Percentiles rank a stretch among this genome's conserved stretches.
Evolutionary conservation across 2,797 vertebrate species (phyloP).

Genomic region (Argentina silus): DNA sequence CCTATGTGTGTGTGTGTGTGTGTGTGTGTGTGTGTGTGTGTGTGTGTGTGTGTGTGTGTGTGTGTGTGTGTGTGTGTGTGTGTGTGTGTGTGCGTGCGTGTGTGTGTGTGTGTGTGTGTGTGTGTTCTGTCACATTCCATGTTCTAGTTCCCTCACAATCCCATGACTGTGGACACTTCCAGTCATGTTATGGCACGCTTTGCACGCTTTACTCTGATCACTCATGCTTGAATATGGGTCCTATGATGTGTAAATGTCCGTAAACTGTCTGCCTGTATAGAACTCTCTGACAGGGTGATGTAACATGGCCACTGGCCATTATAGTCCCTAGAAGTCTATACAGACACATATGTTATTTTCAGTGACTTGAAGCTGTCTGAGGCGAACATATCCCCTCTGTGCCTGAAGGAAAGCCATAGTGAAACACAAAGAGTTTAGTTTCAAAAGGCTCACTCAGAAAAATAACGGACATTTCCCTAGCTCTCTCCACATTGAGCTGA

Average conservation of each 20-base stretch:
- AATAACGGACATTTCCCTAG: background rate
- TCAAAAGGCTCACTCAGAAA: background rate
- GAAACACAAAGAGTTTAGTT: conserved; percentile 4
- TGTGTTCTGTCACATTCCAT: conserved; percentile 51
- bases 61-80: conserved; percentile 33
- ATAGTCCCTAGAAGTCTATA: background rate
- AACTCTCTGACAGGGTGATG: background rate
- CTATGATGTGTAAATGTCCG: conserved; percentile 36
- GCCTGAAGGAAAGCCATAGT: conserved; percentile 28
- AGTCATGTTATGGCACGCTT: conserved; percentile 5
- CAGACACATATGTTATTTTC: background rate
- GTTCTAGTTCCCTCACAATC: conserved; percentile 25
- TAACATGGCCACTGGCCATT: background rate
- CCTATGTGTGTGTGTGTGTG: conserved; percentile 15
- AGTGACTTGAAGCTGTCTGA: background rate
- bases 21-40: conserved; percentile 33
- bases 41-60: conserved; percentile 33
- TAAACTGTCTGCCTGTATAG: background rate
- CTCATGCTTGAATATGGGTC: conserved; percentile 42
- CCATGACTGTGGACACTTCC: conserved; percentile 39
- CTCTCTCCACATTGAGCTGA: conserved; percentile 9
- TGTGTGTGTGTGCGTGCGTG: conserved; percentile 32
- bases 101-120: conserved; percentile 20
- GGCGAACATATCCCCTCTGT: conserved; percentile 1
- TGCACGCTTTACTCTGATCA: conserved; percentile 24